Evolutionary conservation across 2,797 vertebrate genomes (phyloP).

Genomic region (Halcyon leucocephala): DNA sequence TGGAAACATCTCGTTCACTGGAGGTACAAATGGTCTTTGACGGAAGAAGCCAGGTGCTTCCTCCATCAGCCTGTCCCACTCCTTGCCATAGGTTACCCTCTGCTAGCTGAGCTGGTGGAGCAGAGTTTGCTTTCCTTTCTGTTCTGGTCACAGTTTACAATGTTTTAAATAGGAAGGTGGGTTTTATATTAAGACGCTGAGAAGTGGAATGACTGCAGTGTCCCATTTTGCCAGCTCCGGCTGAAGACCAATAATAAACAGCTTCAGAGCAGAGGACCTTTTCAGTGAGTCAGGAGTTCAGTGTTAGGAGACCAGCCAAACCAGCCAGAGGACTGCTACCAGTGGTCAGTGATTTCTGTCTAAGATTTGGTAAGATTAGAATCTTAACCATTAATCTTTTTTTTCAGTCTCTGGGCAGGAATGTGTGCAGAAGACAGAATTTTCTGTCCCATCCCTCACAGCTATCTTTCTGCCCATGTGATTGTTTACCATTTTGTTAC

Average conservation of each 20-base stretch:
- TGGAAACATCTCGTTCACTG: neutral
- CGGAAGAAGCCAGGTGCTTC: neutral
- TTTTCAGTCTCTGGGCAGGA: neutral
- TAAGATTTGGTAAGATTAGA: neutral
- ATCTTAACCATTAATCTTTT: neutral
- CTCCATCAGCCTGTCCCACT: neutral
- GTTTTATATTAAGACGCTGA: neutral
- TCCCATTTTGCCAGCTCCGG: neutral
- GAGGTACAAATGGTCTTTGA: neutral
- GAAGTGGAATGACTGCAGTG: neutral
- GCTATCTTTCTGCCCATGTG: accelerated
- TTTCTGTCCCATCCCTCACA: neutral
- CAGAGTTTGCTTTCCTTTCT: neutral
- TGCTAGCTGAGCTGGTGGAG: neutral
- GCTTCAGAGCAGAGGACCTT: neutral
- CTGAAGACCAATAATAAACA: neutral
- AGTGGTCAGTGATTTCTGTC: neutral
- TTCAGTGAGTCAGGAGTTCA: neutral
- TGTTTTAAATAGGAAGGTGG: neutral
- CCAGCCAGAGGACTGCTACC: neutral
- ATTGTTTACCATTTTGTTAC: neutral
- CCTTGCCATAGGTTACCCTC: neutral
- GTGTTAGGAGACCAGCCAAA: neutral
- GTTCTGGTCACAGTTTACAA: neutral
- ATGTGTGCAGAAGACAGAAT: neutral